Percentiles rank a stretch among this genome's conserved stretches.
Evolutionary conservation across 2,113 vertebrate genomes (phyloP).

Genomic region (Neolamprologus sp.): DNA sequence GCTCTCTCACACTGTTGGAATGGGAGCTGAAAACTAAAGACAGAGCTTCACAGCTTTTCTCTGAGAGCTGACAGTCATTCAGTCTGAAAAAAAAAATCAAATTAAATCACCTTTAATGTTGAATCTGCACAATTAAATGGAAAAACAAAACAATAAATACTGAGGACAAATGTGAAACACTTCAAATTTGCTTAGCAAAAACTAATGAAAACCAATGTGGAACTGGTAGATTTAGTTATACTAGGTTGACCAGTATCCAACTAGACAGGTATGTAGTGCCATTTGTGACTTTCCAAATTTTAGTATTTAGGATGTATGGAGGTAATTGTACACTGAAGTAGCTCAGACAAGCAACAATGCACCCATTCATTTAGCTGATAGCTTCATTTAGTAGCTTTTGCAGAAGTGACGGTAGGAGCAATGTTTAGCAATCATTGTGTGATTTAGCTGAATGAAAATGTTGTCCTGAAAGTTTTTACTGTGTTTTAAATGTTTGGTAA

Average conservation of each 20-base stretch:
- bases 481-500: background rate
- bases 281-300: background rate
- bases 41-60: background rate
- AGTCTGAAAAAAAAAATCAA: background rate
- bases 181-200: background rate
- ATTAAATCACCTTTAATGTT: background rate
- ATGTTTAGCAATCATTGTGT: background rate
- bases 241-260: background rate
- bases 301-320: background rate
- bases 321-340: background rate
- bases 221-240: background rate
- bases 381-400: background rate
- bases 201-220: background rate
- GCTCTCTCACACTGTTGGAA: background rate
- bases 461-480: background rate
- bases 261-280: background rate
- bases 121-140: background rate
- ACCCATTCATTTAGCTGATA: background rate
- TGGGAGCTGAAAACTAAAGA: background rate
- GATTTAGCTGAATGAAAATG: background rate
- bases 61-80: background rate
- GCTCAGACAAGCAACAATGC: background rate
- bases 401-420: background rate
- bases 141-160: background rate
- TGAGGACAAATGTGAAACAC: background rate